These are phyloP conservation scores for Halocynthia roretzi DNA, from an alignment of 23 tunicate genomes.

Conservation along the genomic window DNA sequence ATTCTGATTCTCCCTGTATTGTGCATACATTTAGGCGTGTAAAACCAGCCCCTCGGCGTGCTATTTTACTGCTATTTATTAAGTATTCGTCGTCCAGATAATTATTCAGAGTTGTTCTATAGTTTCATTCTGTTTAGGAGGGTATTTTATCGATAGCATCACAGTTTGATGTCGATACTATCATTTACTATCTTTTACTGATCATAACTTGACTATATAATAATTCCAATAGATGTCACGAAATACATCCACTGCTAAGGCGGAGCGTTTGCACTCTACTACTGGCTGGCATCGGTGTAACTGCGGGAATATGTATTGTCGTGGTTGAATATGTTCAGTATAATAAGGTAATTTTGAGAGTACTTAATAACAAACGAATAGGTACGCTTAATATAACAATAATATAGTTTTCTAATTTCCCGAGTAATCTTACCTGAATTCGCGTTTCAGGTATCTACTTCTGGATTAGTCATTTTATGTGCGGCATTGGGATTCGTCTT, in stretches of 20 bases:
- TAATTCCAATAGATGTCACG: neutral
- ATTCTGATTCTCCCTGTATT: too few relatives aligned
- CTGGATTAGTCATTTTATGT: neutral
- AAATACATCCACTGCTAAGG: constrained; percentile 4
- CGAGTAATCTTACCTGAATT: neutral
- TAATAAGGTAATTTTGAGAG: neutral
- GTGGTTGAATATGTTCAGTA: neutral
- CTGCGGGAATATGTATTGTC: neutral
- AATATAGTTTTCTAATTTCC: neutral
- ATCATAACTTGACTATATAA: too few relatives aligned
- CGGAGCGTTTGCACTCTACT: constrained; percentile 4
- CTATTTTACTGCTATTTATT: too few relatives aligned
- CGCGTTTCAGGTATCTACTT: neutral
- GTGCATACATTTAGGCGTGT: too few relatives aligned
- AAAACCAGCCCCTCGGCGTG: too few relatives aligned
- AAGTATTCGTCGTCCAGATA: too few relatives aligned
- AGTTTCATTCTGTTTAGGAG: too few relatives aligned
- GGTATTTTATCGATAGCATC: too few relatives aligned
- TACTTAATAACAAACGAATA: neutral
- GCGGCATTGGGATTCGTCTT: neutral
- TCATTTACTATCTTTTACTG: too few relatives aligned
- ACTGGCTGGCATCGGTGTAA: neutral
- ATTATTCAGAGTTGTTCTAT: too few relatives aligned
- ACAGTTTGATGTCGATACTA: too few relatives aligned
- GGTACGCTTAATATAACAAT: neutral